phyloP scores from a whole-genome alignment of 2,113 vertebrate species.

The Cheilinus undulatus region DNA sequence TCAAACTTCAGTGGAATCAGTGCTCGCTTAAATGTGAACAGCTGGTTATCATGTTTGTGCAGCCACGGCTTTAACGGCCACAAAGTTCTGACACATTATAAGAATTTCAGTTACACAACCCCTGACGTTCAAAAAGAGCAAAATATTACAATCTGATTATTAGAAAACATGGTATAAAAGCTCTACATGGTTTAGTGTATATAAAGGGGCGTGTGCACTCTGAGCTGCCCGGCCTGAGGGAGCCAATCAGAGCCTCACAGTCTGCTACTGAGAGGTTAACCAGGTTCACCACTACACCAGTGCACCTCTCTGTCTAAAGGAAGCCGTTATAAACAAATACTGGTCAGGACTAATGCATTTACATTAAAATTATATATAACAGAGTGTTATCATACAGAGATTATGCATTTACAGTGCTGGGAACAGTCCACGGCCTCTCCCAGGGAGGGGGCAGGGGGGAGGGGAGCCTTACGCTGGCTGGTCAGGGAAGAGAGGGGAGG shows the following conservation, averaged over 20 bases:
- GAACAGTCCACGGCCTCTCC: slow-evolving; percentile 32
- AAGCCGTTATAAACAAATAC: slow-evolving; percentile 45
- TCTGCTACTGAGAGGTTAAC: slow-evolving; percentile 28
- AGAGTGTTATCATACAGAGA: slow-evolving; percentile 72
- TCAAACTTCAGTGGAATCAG: neutral
- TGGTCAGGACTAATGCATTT: slow-evolving; percentile 54
- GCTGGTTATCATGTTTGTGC: slow-evolving; percentile 2
- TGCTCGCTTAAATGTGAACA: neutral
- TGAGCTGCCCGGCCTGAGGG: slow-evolving; percentile 44
- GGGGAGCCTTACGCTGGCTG: slow-evolving; percentile 44
- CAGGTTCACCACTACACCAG: slow-evolving; percentile 14
- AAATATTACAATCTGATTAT: slow-evolving; percentile 39
- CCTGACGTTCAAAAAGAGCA: slow-evolving; percentile 19
- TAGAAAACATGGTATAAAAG: slow-evolving; percentile 43
- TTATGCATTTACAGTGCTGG: slow-evolving; percentile 45
- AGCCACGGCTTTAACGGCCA: neutral
- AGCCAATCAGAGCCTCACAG: slow-evolving; percentile 18
- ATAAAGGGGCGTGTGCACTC: slow-evolving; percentile 51
- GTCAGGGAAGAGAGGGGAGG: slow-evolving; percentile 16
- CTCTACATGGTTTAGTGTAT: slow-evolving; percentile 42
- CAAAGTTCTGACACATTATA: slow-evolving; percentile 1
- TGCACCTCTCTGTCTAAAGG: slow-evolving; percentile 27
- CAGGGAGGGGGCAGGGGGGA: slow-evolving; percentile 5
- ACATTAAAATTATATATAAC: slow-evolving; percentile 74
- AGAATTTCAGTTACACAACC: slow-evolving; percentile 29